Evolutionary conservation across 2,113 vertebrate genomes (phyloP).

Genomic region (Martes martes): DNA sequence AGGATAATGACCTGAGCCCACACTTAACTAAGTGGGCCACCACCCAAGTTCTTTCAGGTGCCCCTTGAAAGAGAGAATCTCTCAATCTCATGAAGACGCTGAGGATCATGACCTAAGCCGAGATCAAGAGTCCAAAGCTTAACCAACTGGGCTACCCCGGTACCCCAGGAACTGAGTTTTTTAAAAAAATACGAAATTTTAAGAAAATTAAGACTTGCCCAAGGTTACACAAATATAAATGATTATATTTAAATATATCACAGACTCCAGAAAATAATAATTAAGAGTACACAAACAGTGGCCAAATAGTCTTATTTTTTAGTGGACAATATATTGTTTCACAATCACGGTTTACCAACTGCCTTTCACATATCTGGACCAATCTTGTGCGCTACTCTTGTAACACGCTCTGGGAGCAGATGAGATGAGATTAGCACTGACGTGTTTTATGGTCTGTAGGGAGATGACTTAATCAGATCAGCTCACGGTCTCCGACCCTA

Average conservation of each 20-base stretch:
- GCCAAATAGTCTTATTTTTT: neutral
- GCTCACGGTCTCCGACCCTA: neutral
- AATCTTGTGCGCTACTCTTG: neutral
- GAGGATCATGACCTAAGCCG: neutral
- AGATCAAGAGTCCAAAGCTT: neutral
- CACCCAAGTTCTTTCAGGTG: no score
- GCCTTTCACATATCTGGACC: neutral
- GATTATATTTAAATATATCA: neutral
- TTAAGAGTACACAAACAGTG: neutral
- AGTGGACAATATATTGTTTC: neutral
- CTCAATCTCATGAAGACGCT: fast-evolving
- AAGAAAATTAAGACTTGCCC: neutral
- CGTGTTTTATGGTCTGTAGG: neutral
- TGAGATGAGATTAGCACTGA: neutral
- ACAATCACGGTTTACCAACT: neutral
- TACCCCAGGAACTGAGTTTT: neutral
- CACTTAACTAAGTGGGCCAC: neutral
- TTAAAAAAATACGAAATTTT: neutral
- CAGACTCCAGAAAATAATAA: neutral
- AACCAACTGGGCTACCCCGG: neutral
- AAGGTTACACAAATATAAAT: neutral
- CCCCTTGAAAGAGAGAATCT: neutral
- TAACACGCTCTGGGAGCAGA: neutral
- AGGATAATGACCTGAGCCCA: neutral
- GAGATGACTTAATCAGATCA: neutral